Evolutionary conservation across 1,140 invertebrate genomes (phyloP).

Genomic region (Melanaphis sacchari): DNA sequence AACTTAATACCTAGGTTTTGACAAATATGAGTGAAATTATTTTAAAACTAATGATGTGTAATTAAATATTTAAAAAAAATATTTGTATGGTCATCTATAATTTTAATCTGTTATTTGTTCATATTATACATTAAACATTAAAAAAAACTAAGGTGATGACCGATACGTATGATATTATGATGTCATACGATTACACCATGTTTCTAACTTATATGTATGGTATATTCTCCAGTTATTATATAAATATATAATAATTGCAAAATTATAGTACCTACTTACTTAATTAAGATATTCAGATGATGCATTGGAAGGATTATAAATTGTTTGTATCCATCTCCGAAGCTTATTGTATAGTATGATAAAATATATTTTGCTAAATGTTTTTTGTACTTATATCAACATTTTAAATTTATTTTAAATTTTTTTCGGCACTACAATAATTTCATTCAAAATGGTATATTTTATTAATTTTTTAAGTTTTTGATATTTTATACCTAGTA

Average conservation of each 20-base stretch:
- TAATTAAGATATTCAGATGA: not conserved
- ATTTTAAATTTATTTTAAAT: not conserved
- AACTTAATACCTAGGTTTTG: too few species aligned
- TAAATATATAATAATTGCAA: too few species aligned
- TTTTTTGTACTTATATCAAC: not conserved
- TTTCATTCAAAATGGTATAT: not conserved
- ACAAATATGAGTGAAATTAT: too few species aligned
- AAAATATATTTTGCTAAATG: not conserved
- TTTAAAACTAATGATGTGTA: too few species aligned
- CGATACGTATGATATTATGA: not conserved
- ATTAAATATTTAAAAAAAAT: too few species aligned
- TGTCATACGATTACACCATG: not conserved
- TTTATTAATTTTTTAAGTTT: not conserved
- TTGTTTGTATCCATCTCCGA: not conserved
- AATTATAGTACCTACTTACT: too few species aligned
- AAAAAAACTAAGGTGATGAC: constrained; percentile 1
- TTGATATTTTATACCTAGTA: not conserved
- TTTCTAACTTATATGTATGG: not conserved
- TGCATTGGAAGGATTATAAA: not conserved
- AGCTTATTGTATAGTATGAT: not conserved
- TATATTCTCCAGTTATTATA: too few species aligned
- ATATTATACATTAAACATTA: not conserved
- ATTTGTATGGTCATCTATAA: not conserved
- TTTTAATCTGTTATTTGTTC: not conserved
- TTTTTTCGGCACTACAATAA: not conserved